A percentile compares a stretch with the other conserved stretches of the same genome.
These are phyloP conservation scores for Mormyrus proboscirostris DNA, from an alignment of 2,797 vertebrate species.

Conservation along the genomic window DNA sequence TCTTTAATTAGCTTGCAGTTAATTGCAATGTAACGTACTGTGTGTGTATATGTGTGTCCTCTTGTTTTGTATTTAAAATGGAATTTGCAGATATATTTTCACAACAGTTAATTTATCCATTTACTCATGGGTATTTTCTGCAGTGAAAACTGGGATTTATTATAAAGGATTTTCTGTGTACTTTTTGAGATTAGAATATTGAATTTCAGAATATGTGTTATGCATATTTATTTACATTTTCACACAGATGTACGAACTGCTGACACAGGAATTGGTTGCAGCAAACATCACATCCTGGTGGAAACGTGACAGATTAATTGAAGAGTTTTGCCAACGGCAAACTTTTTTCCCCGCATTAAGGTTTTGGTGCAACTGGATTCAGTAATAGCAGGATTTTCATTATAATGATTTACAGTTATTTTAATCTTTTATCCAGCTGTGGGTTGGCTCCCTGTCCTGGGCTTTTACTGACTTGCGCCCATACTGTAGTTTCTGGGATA, in stretches of 20 bases:
- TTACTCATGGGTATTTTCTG: background rate
- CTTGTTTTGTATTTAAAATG: background rate
- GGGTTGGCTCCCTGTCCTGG: background rate
- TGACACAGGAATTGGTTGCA: conserved; percentile 44
- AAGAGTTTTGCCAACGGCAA: conserved; percentile 50
- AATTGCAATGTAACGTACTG: background rate
- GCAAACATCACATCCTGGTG: conserved; percentile 30
- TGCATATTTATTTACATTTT: conserved; percentile 43
- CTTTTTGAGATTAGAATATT: background rate
- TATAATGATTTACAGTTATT: background rate
- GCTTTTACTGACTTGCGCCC: background rate
- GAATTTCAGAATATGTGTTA: conserved; percentile 34
- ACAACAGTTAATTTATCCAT: background rate
- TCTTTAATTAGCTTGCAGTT: background rate
- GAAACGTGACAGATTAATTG: conserved; percentile 46
- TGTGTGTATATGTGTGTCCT: background rate
- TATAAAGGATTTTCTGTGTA: background rate
- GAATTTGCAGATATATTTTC: background rate
- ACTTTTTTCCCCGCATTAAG: conserved; percentile 46
- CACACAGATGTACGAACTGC: conserved; percentile 37
- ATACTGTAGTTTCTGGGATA: background rate
- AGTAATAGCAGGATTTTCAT: conserved; percentile 14
- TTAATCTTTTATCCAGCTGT: background rate
- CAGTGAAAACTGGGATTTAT: background rate
- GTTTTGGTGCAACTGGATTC: conserved; percentile 33